phyloP scores from a whole-genome alignment of 1,140 invertebrate species.

The Ectropis grisescens region DNA sequence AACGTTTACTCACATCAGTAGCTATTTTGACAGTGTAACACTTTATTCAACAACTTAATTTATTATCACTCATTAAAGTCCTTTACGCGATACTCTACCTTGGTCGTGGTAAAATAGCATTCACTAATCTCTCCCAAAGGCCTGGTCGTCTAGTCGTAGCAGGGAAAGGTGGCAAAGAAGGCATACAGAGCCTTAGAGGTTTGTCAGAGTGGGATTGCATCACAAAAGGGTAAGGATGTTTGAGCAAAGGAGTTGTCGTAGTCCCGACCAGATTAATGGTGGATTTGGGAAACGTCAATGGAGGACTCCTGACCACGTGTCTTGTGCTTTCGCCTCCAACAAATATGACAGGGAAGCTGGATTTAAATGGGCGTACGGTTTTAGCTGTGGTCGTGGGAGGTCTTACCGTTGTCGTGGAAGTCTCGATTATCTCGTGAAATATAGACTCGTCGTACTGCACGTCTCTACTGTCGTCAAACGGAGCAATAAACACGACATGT shows the following conservation, averaged over 20 bases:
- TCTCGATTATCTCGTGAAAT: conserved; percentile 49
- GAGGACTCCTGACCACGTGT: conserved; percentile 24
- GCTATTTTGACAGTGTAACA: too few relatives aligned
- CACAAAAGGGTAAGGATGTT: conserved; percentile 46
- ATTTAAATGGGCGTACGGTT: conserved; percentile 6
- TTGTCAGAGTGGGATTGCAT: conserved; percentile 21
- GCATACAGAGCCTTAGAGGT: conserved; percentile 38
- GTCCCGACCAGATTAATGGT: conserved; percentile 39
- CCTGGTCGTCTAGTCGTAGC: conserved; percentile 24
- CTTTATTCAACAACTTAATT: too few relatives aligned
- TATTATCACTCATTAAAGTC: too few relatives aligned
- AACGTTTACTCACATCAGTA: too few relatives aligned
- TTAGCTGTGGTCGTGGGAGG: conserved; percentile 13
- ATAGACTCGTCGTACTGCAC: conserved; percentile 59
- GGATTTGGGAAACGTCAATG: conserved; percentile 24
- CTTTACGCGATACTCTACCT: too few relatives aligned
- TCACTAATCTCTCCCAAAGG: conserved; percentile 35
- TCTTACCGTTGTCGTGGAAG: conserved; percentile 19
- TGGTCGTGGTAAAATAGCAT: conserved; percentile 34
- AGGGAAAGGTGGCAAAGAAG: conserved; percentile 21
- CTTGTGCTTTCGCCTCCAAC: conserved; percentile 38
- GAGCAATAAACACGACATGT: conserved; percentile 38
- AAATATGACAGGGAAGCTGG: conserved; percentile 27
- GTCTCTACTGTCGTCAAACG: conserved; percentile 36
- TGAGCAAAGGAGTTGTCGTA: conserved; percentile 29